These are phyloP conservation scores for Epistrophe eligans DNA, from an alignment of 2,888 invertebrate genomes.

Conservation along the genomic window DNA sequence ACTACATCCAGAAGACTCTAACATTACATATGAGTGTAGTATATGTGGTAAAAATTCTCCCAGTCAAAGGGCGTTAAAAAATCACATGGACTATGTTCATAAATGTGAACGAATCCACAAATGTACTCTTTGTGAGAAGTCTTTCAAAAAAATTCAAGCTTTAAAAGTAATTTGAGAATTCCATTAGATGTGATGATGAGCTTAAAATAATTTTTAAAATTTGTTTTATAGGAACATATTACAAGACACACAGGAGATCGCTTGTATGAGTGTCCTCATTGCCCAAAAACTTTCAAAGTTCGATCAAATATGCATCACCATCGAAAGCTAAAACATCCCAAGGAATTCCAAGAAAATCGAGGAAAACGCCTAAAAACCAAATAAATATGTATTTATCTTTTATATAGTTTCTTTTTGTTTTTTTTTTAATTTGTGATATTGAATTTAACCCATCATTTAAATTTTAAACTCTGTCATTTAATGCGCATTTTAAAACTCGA, in stretches of 20 bases:
- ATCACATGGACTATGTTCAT: slow-evolving; percentile 65
- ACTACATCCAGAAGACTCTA: slow-evolving; percentile 45
- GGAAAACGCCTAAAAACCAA: slow-evolving; percentile 21
- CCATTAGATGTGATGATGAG: not conserved
- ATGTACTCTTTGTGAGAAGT: slow-evolving; percentile 55
- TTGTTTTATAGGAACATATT: slow-evolving; percentile 78
- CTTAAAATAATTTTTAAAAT: not conserved
- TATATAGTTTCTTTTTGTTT: no score
- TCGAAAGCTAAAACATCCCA: slow-evolving; percentile 78
- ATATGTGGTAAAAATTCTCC: slow-evolving; percentile 57
- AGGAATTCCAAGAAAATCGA: slow-evolving; percentile 78
- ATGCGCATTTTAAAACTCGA: no score
- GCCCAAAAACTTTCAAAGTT: slow-evolving; percentile 79
- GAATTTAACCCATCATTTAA: no score
- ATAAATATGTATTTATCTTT: not conserved
- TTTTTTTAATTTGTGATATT: no score
- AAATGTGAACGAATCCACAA: slow-evolving; percentile 43
- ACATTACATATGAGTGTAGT: slow-evolving; percentile 39
- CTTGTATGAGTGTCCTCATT: slow-evolving; percentile 78
- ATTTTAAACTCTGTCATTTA: no score
- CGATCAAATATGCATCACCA: slow-evolving; percentile 79
- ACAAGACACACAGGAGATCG: slow-evolving; percentile 79
- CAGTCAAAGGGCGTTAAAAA: slow-evolving; percentile 56
- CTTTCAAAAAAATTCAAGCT: slow-evolving; percentile 53
- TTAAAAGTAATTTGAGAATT: slow-evolving; percentile 35